These are phyloP conservation scores for Amia ocellicauda DNA, from an alignment of 2,113 vertebrate species.

Conservation along the genomic window DNA sequence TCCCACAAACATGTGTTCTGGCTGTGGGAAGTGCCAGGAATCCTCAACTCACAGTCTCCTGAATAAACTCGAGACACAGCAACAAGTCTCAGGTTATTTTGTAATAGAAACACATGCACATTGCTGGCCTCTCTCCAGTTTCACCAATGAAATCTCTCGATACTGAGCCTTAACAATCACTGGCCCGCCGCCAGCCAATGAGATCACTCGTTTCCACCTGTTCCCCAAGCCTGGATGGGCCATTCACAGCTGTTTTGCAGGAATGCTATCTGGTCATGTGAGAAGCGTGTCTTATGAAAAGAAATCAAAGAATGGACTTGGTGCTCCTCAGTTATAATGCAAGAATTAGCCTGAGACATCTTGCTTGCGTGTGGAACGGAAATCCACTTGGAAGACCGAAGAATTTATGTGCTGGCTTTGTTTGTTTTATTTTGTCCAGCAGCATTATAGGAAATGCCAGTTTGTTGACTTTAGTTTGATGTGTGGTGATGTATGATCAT, in stretches of 20 bases:
- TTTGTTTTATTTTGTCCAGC: constrained; percentile 57
- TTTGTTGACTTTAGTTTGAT: constrained; percentile 35
- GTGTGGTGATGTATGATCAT: constrained; percentile 28
- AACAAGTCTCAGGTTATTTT: constrained; percentile 33
- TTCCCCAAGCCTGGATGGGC: constrained; percentile 33
- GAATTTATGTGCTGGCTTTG: constrained; percentile 35
- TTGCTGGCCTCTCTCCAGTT: constrained; percentile 13
- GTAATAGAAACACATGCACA: constrained; percentile 21
- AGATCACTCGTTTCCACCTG: constrained; percentile 52
- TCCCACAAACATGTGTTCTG: constrained; percentile 53
- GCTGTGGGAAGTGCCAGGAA: constrained; percentile 40
- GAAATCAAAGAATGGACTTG: constrained; percentile 44
- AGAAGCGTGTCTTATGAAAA: constrained; percentile 59
- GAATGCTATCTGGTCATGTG: constrained; percentile 59
- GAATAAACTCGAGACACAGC: constrained; percentile 42
- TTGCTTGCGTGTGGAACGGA: constrained; percentile 45
- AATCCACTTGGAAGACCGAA: constrained; percentile 37
- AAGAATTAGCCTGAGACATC: not conserved
- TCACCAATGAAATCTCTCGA: constrained; percentile 20
- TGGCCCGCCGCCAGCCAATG: constrained; percentile 27
- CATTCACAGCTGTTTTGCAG: constrained; percentile 24
- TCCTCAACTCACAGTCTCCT: constrained; percentile 31
- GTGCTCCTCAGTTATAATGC: constrained; percentile 22
- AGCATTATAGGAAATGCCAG: constrained; percentile 34
- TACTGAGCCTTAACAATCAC: constrained; percentile 18